Base-by-base conservation (phyloP, 2,888 invertebrate genomes). In the Ophioninae sp. region DNA sequence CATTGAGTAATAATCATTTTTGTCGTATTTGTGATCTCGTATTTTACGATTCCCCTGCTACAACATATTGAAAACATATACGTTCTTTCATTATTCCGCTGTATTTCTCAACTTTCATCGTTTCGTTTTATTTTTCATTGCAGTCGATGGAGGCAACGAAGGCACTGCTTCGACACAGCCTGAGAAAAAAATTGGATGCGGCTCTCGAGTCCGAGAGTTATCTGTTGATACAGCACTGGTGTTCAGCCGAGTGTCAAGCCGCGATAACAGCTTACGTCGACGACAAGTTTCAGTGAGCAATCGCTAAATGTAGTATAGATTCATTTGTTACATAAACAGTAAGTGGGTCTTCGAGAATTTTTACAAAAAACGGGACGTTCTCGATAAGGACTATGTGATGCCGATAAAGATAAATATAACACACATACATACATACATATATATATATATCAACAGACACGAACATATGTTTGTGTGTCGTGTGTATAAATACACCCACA, bases 141-240 rank as follows among this genome's bases (percentile, higher is more conserved):
- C 94, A 96, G 96, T 95, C 95, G 67, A 94, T 96, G 93, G 94
- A 95, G 92, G 94, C 94, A 87, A 95, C 94, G 85, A 94, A 94
- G 91, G 93, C 93, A 88, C 93, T 94, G 89, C 93, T 94, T 87
- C 95, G 95, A 85, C 94, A 94, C 90, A 95, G 94, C 91, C 94
- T 95, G 80, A 93, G 95, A 76, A 92, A 94, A 71, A 94, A 94
- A 86, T 91, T 95, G 84, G 95, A 95, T 87, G 93, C 94, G 39
- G 94, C 95, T 69, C 93, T 97, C 88, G 95, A 96, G 86, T 94
- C 94, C 5, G 97, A 97, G 92, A 94, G 95, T 79, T 95, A 95
- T 88, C 93, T 96, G 44, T 94, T 97, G 82, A 93, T 95, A 6
- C 95, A 96, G 85, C 95, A 96, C 89, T 97, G 97, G 97, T 94